Base-by-base conservation (phyloP, 2,888 invertebrate species). In the Cheiracanthium punctorium region DNA sequence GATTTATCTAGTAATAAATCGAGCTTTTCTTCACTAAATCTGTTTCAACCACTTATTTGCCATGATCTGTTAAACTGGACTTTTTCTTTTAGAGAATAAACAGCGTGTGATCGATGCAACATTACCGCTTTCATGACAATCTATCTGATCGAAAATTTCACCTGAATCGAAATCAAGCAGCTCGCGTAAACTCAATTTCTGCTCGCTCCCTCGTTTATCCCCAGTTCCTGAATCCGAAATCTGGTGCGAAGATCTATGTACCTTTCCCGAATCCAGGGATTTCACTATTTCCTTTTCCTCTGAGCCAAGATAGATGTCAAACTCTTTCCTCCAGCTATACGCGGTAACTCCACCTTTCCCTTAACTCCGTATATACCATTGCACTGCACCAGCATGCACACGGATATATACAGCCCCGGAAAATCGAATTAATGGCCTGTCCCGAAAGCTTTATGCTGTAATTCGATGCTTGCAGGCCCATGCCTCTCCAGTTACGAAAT, bases 281-380 rank as follows among this genome's bases (percentile, higher is more conserved):
- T 80, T 80, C 71, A 71, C 65, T 75, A 70, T 80, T 80, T 80
- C 64, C 85, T 74, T 48, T 74, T 80, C 76, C 65, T 52, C 74
- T n/a, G 58, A 73, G 70, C 74, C 70, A 80, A 86, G 85, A 86
- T 86, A 86, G 85, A 86, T 80, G 85, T 86, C 85, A 80, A 86
- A 80, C 80, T 86, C 85, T 80, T 86, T 86, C 85, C 75, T 79
- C 64, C 80, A 71, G 75, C 80, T 77, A 80, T 33, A 64, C 64
- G 37, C 80, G 32, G 79, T 75, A 80, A 80, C 85, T 80, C 85
- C 75, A 76, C 75, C 85, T 71, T 86, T 86, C 80, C 71, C 30
- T 86, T 69, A 74, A 67, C 48, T 43, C 48, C 14, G 33, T n/a
- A n/a, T 37, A 37, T 37, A 10, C 37, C 72, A 32, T 10, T 71